These are phyloP conservation scores for Tretioscincus oriximinensis DNA, from an alignment of 2,113 vertebrate species.

Conservation along the genomic window DNA sequence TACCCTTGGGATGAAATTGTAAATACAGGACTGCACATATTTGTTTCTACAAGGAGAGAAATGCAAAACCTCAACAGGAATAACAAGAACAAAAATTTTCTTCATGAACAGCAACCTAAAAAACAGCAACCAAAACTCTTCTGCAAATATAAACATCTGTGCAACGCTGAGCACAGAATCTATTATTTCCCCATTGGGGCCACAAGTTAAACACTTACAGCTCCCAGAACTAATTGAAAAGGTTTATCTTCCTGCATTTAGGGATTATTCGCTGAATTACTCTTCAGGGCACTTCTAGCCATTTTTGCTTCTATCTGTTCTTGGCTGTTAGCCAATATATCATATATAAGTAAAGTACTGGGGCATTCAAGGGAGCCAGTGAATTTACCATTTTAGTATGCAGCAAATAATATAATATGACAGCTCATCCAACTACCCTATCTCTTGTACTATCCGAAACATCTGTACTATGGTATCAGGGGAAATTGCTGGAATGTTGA, in stretches of 20 bases:
- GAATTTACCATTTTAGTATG: neutral
- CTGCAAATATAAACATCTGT: slow-evolving; percentile 35
- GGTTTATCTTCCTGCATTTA: slow-evolving; percentile 44
- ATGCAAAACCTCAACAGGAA: neutral
- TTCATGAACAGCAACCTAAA: neutral
- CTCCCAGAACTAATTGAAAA: slow-evolving; percentile 52
- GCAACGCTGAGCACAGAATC: slow-evolving; percentile 12
- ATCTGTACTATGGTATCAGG: neutral
- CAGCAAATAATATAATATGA: neutral
- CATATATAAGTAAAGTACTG: neutral
- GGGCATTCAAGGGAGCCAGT: neutral
- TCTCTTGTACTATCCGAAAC: neutral
- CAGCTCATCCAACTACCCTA: neutral
- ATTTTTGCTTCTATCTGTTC: slow-evolving; percentile 1
- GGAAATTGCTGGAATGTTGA: neutral
- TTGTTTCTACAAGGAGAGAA: slow-evolving; percentile 4
- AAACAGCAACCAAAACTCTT: slow-evolving; percentile 19
- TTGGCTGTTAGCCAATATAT: neutral
- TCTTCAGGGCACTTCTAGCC: neutral
- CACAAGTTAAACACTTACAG: slow-evolving; percentile 28
- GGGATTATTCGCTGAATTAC: slow-evolving; percentile 4
- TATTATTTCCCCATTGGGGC: slow-evolving; percentile 23
- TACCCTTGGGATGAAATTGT: slow-evolving; percentile 15
- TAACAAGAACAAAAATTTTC: neutral
- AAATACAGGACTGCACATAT: neutral